Base-by-base conservation (phyloP, 2,113 vertebrate genomes). In the Odocoileus virginianus region DNA sequence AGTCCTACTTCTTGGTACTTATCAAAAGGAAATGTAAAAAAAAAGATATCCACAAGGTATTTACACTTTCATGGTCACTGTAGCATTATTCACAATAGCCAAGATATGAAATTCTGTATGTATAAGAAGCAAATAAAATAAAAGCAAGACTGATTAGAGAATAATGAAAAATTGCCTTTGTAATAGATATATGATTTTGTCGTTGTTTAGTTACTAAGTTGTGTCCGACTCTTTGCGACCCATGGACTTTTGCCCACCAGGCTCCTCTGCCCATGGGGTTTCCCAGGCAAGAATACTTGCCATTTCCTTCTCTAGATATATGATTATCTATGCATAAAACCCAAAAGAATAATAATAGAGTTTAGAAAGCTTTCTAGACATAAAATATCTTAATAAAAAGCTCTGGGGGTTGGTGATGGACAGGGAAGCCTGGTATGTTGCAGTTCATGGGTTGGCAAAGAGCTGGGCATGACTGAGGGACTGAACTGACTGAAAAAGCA, bases 301-400 rank as follows among this genome's bases (percentile, higher is more conserved):
- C 19, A 71, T 71, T 71, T 71, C 19, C 19, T 36, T 71, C 64
- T 36, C 9, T 19, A 71, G n/a, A 71, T 45, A 36, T 27, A 19
- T n/a, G n/a, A 82, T 30, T 47, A 33, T 45, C 3, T 47, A 82
- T 47, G 5, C 10, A 47, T 36, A 74, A 86, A 81, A 60, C 8
- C 14, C 23, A 6, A 78, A 92, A 60, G 2, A 67, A 40, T 97
- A 92, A 78, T 78, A 95, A 61, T n/a, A 57, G 15, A 43, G 40
- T 47, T 88, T 74, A 86, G 36, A 11, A 87, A 55, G 13, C 55
- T 61, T 91, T 27, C 11, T 52, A 55, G 23, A 50, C 81, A 76
- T 64, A 82, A 81, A 94, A 82, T 58, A 83, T 15, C 14, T 90
- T 82, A 55, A 89, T 93, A 61, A 4, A 87, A 57, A 71, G n/a